These are phyloP conservation scores for Ammodytes dubius DNA, from an alignment of 2,113 vertebrate species.

Conservation along the genomic window DNA sequence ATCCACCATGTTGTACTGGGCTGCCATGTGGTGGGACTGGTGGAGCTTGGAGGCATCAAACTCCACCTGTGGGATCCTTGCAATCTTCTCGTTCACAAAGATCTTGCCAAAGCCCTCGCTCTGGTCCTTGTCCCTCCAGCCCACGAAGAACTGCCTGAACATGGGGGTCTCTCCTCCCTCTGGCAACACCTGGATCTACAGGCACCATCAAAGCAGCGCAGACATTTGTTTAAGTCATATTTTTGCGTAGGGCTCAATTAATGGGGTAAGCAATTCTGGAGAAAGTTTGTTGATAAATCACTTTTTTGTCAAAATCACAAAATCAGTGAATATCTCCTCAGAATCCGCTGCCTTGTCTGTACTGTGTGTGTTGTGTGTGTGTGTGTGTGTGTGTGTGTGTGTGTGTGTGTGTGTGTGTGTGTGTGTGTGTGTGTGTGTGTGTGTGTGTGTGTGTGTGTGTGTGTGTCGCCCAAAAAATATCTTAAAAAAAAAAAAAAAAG, in stretches of 20 bases:
- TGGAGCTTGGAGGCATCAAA: constrained; percentile 94
- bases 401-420: no score
- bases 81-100: constrained; percentile 89
- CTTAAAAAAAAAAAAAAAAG: no score
- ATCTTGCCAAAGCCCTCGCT: constrained; percentile 91
- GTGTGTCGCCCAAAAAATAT: no score
- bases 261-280: no score
- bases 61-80: constrained; percentile 87
- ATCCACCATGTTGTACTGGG: constrained; percentile 94
- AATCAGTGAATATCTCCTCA: no score
- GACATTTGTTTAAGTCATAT: neutral
- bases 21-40: constrained; percentile 89
- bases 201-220: constrained; percentile 1
- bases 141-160: constrained; percentile 93
- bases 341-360: no score
- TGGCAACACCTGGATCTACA: constrained; percentile 94
- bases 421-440: no score
- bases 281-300: no score
- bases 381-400: no score
- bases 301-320: no score
- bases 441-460: no score
- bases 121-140: constrained; percentile 91
- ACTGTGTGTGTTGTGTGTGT: no score
- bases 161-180: constrained; percentile 93
- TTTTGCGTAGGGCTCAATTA: neutral